Percentiles rank a stretch among this genome's conserved stretches.
These are phyloP conservation scores for Coptodon rendalli DNA, from an alignment of 2,113 vertebrate species.

Conservation along the genomic window DNA sequence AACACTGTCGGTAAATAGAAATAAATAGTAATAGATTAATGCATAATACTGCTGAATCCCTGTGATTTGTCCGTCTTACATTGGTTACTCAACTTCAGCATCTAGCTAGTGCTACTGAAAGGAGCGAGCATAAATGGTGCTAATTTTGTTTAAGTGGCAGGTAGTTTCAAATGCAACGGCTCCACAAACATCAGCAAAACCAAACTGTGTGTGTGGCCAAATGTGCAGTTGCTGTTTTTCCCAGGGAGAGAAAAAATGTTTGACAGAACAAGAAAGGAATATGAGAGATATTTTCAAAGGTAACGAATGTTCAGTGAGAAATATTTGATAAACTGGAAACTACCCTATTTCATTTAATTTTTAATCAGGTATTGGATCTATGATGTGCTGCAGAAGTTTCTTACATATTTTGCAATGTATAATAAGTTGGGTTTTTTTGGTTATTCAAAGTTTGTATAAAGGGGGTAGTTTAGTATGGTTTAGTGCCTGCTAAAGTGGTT, in stretches of 20 bases:
- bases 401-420: neutral
- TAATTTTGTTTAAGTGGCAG: neutral
- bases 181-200: neutral
- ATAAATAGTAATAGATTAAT: neutral
- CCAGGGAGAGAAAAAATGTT: neutral
- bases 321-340: neutral
- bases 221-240: neutral
- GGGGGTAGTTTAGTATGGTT: neutral
- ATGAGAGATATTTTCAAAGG: neutral
- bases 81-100: neutral
- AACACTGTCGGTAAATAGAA: neutral
- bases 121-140: neutral
- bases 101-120: neutral
- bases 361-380: neutral
- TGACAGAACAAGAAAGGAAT: neutral
- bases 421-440: neutral
- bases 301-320: neutral
- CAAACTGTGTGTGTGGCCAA: neutral
- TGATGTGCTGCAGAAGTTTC: neutral
- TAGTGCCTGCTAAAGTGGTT: neutral
- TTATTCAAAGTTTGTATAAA: neutral
- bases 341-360: neutral
- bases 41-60: neutral
- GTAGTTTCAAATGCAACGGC: neutral
- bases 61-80: neutral